Evolutionary conservation across 2,888 invertebrate genomes (phyloP).

Genomic region (Lymantria monacha): DNA sequence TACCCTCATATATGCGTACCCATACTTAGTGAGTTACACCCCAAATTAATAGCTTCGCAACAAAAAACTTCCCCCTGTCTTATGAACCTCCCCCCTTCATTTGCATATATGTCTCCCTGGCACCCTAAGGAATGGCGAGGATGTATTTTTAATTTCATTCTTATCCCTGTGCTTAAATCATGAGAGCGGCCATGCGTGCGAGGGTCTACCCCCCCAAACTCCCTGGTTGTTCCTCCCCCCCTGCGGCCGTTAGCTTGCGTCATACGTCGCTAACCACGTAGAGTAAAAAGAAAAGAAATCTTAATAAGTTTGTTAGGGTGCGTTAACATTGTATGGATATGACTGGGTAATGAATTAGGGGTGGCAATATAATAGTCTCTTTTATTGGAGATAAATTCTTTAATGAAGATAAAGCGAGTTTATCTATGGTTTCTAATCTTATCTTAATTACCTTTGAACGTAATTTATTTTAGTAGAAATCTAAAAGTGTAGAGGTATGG

Average conservation of each 20-base stretch:
- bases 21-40: conserved; percentile 77
- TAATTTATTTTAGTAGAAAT: no score
- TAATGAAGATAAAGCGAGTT: neutral
- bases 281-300: conserved; percentile 82
- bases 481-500: no score
- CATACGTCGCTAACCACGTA: conserved; percentile 82
- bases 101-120: conserved; percentile 81
- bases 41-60: conserved; percentile 82
- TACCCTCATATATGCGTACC: conserved; percentile 58
- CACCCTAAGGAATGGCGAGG: conserved; percentile 77
- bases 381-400: neutral
- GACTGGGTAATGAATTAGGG: conserved; percentile 24
- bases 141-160: conserved; percentile 83
- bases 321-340: conserved; percentile 56
- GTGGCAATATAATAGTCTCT: neutral
- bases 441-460: no score
- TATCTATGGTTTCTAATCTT: neutral
- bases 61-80: conserved; percentile 79
- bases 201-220: conserved; percentile 51
- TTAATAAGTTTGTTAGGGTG: conserved; percentile 82
- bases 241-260: conserved; percentile 74
- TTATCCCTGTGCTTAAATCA: conserved; percentile 82
- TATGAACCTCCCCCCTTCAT: conserved; percentile 61
- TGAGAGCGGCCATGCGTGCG: conserved; percentile 82
- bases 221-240: conserved; percentile 42